phyloP scores from a whole-genome alignment of 2,888 invertebrate genomes.

The Trissonchulus latispiculum region DNA sequence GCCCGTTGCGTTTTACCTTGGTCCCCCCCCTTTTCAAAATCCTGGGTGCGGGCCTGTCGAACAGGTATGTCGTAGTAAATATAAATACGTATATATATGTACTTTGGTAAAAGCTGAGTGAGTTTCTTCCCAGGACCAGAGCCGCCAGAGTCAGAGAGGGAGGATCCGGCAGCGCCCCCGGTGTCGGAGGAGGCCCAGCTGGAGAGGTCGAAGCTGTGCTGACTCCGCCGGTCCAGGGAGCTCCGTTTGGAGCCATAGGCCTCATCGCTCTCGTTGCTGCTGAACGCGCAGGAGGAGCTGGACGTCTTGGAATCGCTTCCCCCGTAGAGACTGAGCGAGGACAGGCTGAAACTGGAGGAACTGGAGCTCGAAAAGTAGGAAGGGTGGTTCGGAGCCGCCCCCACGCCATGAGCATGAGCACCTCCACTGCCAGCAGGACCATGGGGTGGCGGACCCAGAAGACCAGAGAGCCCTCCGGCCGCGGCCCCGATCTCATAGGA shows the following conservation, averaged over 20 bases:
- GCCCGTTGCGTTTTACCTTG: no score
- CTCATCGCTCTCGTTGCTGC: background rate
- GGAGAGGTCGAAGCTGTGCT: background rate
- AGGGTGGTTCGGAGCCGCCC: no score
- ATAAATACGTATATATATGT: no score
- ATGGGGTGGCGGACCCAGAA: no score
- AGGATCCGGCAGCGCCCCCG: background rate
- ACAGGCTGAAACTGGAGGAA: background rate
- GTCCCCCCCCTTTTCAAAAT: no score
- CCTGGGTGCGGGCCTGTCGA: no score
- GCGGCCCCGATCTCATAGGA: no score
- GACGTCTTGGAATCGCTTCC: background rate
- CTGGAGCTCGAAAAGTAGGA: background rate
- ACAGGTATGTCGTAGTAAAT: no score
- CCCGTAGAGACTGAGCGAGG: background rate
- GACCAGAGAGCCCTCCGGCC: no score
- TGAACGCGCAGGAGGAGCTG: background rate
- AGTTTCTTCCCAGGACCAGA: background rate
- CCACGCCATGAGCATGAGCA: no score
- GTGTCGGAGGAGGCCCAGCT: background rate
- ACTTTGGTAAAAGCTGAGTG: background rate
- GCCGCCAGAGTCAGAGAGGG: no score
- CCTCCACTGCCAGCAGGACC: no score
- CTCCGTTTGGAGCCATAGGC: constrained; percentile 30
- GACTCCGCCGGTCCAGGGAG: constrained; percentile 31